A percentile compares a stretch with the other conserved stretches of the same genome.
phyloP scores from a whole-genome alignment of 2,797 vertebrate species.

The Synaphobranchus kaupii region DNA sequence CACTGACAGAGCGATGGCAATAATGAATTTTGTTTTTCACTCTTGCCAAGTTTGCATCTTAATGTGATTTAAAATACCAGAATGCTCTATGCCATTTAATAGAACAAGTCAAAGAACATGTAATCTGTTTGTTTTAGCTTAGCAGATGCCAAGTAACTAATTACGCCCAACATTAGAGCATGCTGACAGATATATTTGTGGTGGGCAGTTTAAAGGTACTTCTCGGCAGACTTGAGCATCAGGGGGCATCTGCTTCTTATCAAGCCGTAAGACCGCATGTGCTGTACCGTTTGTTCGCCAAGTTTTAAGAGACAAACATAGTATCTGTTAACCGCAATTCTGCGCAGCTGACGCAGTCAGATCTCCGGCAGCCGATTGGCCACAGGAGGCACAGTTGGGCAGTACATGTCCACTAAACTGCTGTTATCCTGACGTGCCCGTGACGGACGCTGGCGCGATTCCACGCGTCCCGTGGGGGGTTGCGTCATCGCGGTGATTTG shows the following conservation, averaged over 20 bases:
- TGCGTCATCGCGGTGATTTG: not conserved
- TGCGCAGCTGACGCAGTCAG: not conserved
- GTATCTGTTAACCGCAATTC: not conserved
- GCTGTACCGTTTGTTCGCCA: not conserved
- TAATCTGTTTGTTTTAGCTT: not conserved
- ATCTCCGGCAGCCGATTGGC: not conserved
- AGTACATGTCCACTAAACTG: not conserved
- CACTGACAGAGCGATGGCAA: not conserved
- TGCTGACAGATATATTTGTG: not conserved
- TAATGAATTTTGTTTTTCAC: not conserved
- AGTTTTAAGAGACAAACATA: not conserved
- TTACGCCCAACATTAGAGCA: not conserved
- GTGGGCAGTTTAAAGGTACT: not conserved
- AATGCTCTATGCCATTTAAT: not conserved
- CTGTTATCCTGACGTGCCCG: not conserved
- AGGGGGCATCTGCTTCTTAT: not conserved
- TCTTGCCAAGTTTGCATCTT: not conserved
- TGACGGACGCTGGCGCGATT: not conserved
- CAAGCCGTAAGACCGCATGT: not conserved
- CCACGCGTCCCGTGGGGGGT: not conserved
- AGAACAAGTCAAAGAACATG: not conserved
- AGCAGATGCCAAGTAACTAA: not conserved
- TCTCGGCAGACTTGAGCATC: not conserved
- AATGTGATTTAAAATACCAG: not conserved
- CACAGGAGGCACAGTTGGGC: not conserved